Percentiles rank a stretch among this genome's conserved stretches.
phyloP scores from a whole-genome alignment of 2,888 invertebrate genomes.

The Trachelus troglodyta region DNA sequence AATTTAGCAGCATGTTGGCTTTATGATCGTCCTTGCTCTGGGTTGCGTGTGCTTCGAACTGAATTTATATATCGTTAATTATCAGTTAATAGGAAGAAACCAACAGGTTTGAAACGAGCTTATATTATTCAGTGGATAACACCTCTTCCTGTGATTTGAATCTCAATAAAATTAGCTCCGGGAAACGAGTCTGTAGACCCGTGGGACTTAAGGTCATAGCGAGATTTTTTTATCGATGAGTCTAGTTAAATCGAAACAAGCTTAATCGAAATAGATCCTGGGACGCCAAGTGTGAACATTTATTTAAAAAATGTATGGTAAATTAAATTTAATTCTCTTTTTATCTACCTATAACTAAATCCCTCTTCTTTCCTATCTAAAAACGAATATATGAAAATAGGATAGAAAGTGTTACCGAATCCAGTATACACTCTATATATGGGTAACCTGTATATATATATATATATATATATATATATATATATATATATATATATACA shows the following conservation, averaged over 20 bases:
- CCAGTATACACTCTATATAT: background rate
- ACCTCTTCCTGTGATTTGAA: background rate
- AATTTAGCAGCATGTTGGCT: slow-evolving; percentile 31
- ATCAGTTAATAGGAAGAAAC: background rate
- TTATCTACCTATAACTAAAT: too few relatives aligned
- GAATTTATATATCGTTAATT: slow-evolving; percentile 7
- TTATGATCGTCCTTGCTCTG: slow-evolving; percentile 15
- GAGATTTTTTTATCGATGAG: background rate
- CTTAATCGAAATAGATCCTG: background rate
- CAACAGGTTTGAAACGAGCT: background rate
- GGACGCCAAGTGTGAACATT: background rate
- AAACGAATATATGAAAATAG: background rate
- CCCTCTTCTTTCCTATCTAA: too few relatives aligned
- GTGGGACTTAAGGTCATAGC: background rate
- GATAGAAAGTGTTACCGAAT: background rate
- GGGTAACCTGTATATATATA: background rate
- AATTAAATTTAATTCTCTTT: background rate
- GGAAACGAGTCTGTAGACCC: background rate
- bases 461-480: background rate
- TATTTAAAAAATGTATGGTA: too few relatives aligned
- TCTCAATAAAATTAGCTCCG: background rate
- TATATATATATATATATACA: too few relatives aligned
- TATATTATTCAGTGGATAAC: background rate
- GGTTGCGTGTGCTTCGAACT: background rate
- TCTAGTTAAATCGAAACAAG: background rate